Percentiles rank a stretch among this genome's conserved stretches.
These are phyloP conservation scores for Mus musculus DNA, from an alignment of 2,113 vertebrate genomes.

Conservation along the genomic window DNA sequence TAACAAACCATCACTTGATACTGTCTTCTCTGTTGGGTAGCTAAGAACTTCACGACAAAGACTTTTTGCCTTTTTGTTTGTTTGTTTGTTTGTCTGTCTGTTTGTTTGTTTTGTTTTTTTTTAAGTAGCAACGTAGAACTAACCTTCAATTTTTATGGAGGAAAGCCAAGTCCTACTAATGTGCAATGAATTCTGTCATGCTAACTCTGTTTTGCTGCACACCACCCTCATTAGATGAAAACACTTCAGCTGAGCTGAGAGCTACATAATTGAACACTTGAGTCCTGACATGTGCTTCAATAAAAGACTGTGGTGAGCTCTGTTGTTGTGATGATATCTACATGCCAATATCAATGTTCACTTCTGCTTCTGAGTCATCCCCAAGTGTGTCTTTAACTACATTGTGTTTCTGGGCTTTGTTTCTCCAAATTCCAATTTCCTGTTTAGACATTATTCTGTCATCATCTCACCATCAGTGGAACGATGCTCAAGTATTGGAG, in stretches of 20 bases:
- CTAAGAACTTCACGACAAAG: neutral
- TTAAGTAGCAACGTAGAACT: slow-evolving; percentile 27
- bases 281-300: neutral
- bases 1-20: slow-evolving; percentile 45
- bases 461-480: neutral
- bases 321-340: neutral
- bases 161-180: neutral
- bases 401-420: neutral
- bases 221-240: slow-evolving; percentile 13
- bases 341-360: neutral
- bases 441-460: neutral
- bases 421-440: neutral
- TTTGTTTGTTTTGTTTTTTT: neutral
- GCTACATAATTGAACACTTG: neutral
- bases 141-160: slow-evolving; percentile 21
- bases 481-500: neutral
- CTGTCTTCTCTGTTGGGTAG: neutral
- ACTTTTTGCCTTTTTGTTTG: no score
- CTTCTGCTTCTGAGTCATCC: neutral
- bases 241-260: neutral
- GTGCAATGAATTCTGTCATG: neutral
- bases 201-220: neutral
- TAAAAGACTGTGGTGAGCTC: neutral
- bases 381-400: neutral
- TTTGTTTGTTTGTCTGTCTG: no score